Evolutionary conservation across 1,140 invertebrate genomes (phyloP).

Genomic region (honey bee (Apis mellifera)): DNA sequence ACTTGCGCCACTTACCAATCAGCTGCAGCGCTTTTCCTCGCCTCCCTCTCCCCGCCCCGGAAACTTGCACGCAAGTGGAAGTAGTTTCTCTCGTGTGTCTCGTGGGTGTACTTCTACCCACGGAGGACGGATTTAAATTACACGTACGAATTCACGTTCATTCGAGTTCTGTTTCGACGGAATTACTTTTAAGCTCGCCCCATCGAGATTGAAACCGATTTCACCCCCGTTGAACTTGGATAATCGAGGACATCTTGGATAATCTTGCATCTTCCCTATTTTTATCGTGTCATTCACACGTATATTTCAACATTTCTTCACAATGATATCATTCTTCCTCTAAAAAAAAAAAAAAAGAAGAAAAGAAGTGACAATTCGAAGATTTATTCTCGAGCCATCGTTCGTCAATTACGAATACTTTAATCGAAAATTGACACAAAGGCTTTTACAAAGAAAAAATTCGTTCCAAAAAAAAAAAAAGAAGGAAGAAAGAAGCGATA

Average conservation of each 20-base stretch:
- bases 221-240: background rate
- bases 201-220: background rate
- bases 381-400: background rate
- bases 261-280: too few relatives aligned
- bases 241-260: too few relatives aligned
- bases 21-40: constrained; percentile 8
- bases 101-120: background rate
- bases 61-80: constrained; percentile 1
- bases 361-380: background rate
- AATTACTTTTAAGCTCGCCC: background rate
- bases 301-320: background rate
- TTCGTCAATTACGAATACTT: too few relatives aligned
- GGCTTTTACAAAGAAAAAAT: too few relatives aligned
- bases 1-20: constrained; percentile 4
- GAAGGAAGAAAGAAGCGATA: too few relatives aligned
- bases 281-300: background rate
- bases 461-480: too few relatives aligned
- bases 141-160: constrained; percentile 44
- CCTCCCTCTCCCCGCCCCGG: too few relatives aligned
- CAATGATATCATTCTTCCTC: background rate
- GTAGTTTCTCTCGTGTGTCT: constrained; percentile 1
- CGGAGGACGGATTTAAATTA: constrained; percentile 13
- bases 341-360: background rate
- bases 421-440: too few relatives aligned
- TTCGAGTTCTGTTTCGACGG: background rate